Evolutionary conservation across 2,113 vertebrate species (phyloP).

Genomic region (Ahaetulla prasina): DNA sequence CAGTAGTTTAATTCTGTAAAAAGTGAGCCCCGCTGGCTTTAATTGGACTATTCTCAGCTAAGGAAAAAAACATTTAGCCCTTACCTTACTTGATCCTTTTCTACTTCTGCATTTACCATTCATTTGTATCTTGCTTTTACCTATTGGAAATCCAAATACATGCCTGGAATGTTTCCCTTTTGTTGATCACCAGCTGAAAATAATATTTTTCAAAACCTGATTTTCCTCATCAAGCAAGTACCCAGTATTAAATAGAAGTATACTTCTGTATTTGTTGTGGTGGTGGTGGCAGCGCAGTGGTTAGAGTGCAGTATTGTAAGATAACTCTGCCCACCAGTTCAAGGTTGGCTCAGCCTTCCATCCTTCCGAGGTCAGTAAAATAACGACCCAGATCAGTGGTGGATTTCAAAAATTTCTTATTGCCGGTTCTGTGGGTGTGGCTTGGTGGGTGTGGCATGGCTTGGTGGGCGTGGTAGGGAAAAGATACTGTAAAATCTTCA

Average conservation of each 20-base stretch:
- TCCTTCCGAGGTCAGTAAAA: not conserved
- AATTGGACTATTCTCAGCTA: not conserved
- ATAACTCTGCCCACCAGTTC: not conserved
- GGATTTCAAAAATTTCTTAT: too few relatives aligned
- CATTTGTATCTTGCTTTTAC: not conserved
- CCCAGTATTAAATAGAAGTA: not conserved
- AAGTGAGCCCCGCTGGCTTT: not conserved
- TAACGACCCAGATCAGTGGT: not conserved
- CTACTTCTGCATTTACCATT: not conserved
- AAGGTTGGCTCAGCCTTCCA: not conserved
- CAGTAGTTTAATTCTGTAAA: not conserved
- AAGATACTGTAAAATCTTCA: too few relatives aligned
- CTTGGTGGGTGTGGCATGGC: too few relatives aligned
- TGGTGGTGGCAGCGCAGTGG: not conserved
- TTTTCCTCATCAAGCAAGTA: not conserved
- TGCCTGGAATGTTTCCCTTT: not conserved
- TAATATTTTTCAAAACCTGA: not conserved
- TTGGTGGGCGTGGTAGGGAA: too few relatives aligned
- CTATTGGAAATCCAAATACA: not conserved
- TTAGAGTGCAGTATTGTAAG: not conserved
- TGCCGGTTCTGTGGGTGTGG: too few relatives aligned
- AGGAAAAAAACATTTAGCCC: not conserved
- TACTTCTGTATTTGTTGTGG: not conserved
- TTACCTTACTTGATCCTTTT: not conserved
- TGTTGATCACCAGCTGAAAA: not conserved